Evolutionary conservation across 2,888 invertebrate species (phyloP).

Genomic region (Drosophila sordidula): DNA sequence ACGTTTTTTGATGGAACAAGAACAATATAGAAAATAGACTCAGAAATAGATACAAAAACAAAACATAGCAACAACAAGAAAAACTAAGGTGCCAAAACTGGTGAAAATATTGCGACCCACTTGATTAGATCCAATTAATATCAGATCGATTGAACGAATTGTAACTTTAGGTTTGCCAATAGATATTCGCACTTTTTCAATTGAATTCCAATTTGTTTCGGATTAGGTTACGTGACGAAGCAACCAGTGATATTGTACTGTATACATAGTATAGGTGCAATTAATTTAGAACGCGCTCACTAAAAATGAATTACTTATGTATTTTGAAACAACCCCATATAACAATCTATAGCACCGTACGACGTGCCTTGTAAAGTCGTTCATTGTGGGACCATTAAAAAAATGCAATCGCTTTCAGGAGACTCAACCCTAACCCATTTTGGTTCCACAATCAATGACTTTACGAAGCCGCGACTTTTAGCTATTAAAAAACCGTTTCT

Average conservation of each 20-base stretch:
- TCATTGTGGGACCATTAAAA: slow-evolving; percentile 59
- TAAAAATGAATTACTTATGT: slow-evolving; percentile 66
- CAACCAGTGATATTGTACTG: slow-evolving; percentile 86
- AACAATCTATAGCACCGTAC: slow-evolving; percentile 34
- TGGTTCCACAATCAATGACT: slow-evolving; percentile 71
- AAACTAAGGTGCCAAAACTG: slow-evolving; percentile 50
- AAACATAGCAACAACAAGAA: slow-evolving; percentile 9
- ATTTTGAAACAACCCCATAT: slow-evolving; percentile 44
- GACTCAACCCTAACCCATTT: slow-evolving; percentile 62
- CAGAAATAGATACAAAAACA: slow-evolving; percentile 31
- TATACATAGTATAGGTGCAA: slow-evolving; percentile 86
- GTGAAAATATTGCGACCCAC: slow-evolving; percentile 53
- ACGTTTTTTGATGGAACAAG: slow-evolving; percentile 54
- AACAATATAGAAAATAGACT: slow-evolving; percentile 36
- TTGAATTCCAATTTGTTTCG: slow-evolving; percentile 73
- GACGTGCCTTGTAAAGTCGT: slow-evolving; percentile 80
- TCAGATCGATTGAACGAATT: slow-evolving; percentile 39
- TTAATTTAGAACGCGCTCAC: slow-evolving; percentile 84
- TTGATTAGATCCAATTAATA: slow-evolving; percentile 42
- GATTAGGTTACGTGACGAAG: slow-evolving; percentile 84
- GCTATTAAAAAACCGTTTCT: slow-evolving; percentile 52
- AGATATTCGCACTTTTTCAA: slow-evolving; percentile 58
- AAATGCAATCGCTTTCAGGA: slow-evolving; percentile 73
- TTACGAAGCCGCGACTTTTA: slow-evolving; percentile 68
- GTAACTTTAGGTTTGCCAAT: slow-evolving; percentile 53